Percentiles rank a stretch among this genome's conserved stretches.
phyloP scores from a whole-genome alignment of 1,140 invertebrate genomes.

The Pseudoatta argentina region DNA sequence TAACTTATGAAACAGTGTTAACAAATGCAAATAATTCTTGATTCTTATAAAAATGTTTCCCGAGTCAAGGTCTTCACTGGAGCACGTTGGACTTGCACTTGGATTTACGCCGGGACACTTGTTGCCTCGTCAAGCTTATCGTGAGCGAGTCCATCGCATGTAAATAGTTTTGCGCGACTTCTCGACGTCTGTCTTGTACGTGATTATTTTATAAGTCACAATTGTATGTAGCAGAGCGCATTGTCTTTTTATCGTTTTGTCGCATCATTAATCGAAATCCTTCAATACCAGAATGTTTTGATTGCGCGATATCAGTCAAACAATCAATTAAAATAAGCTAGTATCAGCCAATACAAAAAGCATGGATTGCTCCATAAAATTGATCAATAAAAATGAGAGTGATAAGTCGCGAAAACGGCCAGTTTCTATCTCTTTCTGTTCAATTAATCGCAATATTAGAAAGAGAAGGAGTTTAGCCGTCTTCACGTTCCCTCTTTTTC shows the following conservation, averaged over 20 bases:
- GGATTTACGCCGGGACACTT: conserved; percentile 68
- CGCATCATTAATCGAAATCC: background rate
- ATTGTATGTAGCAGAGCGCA: background rate
- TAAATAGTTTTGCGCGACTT: conserved; percentile 69
- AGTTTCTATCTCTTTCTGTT: too few relatives aligned
- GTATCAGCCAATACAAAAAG: too few relatives aligned
- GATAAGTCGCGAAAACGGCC: too few relatives aligned
- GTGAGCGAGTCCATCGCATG: conserved; percentile 72
- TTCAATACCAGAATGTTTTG: background rate
- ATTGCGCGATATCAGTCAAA: too few relatives aligned
- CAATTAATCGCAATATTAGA: too few relatives aligned
- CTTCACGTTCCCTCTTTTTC: too few relatives aligned
- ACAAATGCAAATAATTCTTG: background rate
- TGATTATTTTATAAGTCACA: conserved; percentile 32
- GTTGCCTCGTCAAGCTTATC: conserved; percentile 75
- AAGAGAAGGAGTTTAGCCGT: too few relatives aligned
- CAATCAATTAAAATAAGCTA: too few relatives aligned
- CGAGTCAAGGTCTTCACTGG: conserved; percentile 43
- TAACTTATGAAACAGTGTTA: background rate
- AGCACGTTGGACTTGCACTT: conserved; percentile 47
- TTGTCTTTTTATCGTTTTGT: background rate
- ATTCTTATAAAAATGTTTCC: background rate
- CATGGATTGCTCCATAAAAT: too few relatives aligned
- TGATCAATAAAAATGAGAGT: too few relatives aligned
- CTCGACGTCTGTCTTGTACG: conserved; percentile 28